Percentiles rank a stretch among this genome's conserved stretches.
phyloP scores from a whole-genome alignment of 2,113 vertebrate genomes.

The Trogon melanurus region DNA sequence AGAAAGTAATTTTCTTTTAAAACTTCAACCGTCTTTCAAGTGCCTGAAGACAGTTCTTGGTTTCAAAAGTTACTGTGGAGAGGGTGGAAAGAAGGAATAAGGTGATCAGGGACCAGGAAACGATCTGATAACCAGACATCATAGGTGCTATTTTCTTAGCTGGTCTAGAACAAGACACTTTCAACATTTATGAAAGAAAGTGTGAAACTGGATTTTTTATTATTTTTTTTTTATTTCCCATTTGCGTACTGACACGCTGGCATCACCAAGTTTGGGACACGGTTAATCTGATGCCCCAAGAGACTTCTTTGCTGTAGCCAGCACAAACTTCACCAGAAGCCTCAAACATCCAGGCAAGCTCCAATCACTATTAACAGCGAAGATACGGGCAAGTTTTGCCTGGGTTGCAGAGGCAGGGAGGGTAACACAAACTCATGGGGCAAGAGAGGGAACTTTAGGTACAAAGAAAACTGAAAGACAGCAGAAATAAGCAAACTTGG shows the following conservation, averaged over 20 bases:
- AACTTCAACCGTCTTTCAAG: background rate
- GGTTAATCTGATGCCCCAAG: background rate
- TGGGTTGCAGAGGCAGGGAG: background rate
- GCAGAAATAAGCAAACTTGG: background rate
- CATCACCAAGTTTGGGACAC: background rate
- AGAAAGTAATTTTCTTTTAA: background rate
- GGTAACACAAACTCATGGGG: background rate
- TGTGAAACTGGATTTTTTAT: background rate
- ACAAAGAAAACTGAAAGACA: background rate
- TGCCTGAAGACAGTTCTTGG: background rate
- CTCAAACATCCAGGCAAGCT: background rate
- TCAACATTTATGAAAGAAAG: background rate
- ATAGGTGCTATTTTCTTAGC: background rate
- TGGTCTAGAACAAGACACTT: background rate
- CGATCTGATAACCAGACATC: background rate
- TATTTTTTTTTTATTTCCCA: background rate
- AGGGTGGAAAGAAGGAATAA: background rate
- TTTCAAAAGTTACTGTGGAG: background rate
- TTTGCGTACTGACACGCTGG: background rate
- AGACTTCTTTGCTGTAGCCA: background rate
- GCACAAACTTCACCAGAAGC: background rate
- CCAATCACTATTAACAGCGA: background rate
- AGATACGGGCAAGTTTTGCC: background rate
- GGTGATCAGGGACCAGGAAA: background rate
- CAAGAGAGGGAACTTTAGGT: background rate